Conservation (phyloP, 1,140 invertebrate species). For the Scaptomyza hsui region DNA sequence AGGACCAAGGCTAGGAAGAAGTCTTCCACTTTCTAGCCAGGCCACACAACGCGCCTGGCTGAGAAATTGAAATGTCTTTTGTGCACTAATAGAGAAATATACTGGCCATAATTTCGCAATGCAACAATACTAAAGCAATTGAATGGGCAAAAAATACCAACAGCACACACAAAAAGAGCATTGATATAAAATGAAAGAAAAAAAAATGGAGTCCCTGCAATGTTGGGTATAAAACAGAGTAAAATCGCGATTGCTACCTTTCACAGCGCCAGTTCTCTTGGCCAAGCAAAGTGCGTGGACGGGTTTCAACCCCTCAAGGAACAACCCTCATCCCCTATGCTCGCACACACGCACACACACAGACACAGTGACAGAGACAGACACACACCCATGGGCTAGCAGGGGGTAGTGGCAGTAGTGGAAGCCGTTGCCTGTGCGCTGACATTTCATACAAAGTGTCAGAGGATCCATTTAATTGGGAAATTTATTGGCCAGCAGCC, state of each 20-base stretch:
- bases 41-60: slow-evolving; percentile 55
- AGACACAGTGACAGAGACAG: slow-evolving; percentile 11
- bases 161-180: slow-evolving; percentile 45
- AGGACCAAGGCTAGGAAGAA: slow-evolving; percentile 28
- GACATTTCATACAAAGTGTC: slow-evolving; percentile 68
- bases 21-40: slow-evolving; percentile 37
- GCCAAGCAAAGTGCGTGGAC: slow-evolving; percentile 58
- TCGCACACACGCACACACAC: slow-evolving; percentile 26
- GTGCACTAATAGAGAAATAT: slow-evolving; percentile 79
- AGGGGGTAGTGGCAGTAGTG: slow-evolving; percentile 61
- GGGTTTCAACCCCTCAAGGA: slow-evolving; percentile 64
- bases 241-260: slow-evolving; percentile 60
- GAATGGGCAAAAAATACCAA: slow-evolving; percentile 43
- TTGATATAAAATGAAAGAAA: slow-evolving; percentile 51
- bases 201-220: slow-evolving; percentile 67
- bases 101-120: slow-evolving; percentile 70
- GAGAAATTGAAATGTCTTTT: slow-evolving; percentile 76
- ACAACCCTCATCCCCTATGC: slow-evolving; percentile 75
- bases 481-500: slow-evolving; percentile 73
- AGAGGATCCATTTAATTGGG: slow-evolving; percentile 79
- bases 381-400: slow-evolving; percentile 29
- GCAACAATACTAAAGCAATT: slow-evolving; percentile 54
- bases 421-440: slow-evolving; percentile 41
- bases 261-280: slow-evolving; percentile 76
- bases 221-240: slow-evolving; percentile 20